Conservation (phyloP, 2,797 vertebrate genomes). For the Liasis olivaceus region DNA sequence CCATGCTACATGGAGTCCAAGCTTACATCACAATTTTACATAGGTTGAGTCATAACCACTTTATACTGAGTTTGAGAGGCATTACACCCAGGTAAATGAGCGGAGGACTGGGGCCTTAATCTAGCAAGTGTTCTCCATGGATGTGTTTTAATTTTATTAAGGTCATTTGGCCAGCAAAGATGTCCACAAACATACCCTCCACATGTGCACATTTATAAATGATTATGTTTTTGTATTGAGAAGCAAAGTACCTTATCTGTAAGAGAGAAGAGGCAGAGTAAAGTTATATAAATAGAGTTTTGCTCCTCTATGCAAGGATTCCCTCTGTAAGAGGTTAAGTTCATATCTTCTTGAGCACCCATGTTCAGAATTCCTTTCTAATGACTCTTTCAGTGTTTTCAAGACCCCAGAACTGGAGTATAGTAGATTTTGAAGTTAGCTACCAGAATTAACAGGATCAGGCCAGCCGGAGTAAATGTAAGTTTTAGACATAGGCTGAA, state of each 20-base stretch:
- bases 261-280: too few relatives aligned
- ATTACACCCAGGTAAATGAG: neutral
- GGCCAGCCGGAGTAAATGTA: too few relatives aligned
- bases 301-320: too few relatives aligned
- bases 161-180: too few relatives aligned
- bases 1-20: neutral
- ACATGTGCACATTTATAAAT: too few relatives aligned
- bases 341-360: neutral
- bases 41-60: neutral
- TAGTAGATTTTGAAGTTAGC: neutral
- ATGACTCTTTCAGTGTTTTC: neutral
- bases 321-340: neutral
- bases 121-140: neutral
- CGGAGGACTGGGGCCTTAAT: neutral
- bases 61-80: neutral
- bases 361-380: neutral
- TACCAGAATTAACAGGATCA: too few relatives aligned
- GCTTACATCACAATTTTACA: neutral
- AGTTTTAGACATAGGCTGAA: too few relatives aligned
- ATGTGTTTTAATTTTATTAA: too few relatives aligned
- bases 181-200: too few relatives aligned
- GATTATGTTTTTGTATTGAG: too few relatives aligned
- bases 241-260: too few relatives aligned
- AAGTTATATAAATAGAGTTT: too few relatives aligned
- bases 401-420: neutral